Conservation (phyloP, 2,113 vertebrate species). For the Actinemys pallida region DNA sequence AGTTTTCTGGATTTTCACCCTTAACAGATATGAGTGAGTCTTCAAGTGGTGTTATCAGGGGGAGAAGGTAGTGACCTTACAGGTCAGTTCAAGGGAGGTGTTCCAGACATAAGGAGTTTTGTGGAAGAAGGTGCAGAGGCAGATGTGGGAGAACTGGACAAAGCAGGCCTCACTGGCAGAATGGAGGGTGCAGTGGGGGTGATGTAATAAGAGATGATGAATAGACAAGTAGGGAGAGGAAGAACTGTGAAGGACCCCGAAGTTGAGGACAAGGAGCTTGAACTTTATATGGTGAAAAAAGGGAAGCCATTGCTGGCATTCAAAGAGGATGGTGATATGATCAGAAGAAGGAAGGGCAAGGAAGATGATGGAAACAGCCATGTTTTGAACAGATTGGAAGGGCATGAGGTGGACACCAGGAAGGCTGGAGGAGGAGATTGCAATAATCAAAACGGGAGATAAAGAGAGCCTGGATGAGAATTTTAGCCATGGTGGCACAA, state of each 20-base stretch:
- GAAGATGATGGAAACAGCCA: not conserved
- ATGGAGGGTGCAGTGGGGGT: not conserved
- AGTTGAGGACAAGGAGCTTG: not conserved
- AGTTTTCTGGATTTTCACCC: not conserved
- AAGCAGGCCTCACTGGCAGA: not conserved
- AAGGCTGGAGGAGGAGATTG: not conserved
- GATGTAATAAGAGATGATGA: not conserved
- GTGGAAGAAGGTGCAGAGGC: not conserved
- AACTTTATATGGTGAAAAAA: not conserved
- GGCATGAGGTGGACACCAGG: not conserved
- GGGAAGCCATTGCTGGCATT: not conserved
- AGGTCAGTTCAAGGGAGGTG: not conserved
- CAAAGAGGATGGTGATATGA: not conserved
- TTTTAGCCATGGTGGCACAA: not conserved
- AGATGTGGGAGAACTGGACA: not conserved
- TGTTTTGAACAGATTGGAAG: not conserved
- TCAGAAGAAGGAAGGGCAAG: not conserved
- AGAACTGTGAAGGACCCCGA: not conserved
- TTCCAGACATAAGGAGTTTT: not conserved
- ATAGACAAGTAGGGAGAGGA: not conserved
- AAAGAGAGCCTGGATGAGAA: not conserved
- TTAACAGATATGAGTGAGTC: not conserved
- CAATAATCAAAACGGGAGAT: not conserved
- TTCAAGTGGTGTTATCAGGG: not conserved
- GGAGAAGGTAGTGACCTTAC: fast-evolving